These are phyloP conservation scores for Adelphocoris suturalis DNA, from an alignment of 2,888 invertebrate species.

Conservation along the genomic window DNA sequence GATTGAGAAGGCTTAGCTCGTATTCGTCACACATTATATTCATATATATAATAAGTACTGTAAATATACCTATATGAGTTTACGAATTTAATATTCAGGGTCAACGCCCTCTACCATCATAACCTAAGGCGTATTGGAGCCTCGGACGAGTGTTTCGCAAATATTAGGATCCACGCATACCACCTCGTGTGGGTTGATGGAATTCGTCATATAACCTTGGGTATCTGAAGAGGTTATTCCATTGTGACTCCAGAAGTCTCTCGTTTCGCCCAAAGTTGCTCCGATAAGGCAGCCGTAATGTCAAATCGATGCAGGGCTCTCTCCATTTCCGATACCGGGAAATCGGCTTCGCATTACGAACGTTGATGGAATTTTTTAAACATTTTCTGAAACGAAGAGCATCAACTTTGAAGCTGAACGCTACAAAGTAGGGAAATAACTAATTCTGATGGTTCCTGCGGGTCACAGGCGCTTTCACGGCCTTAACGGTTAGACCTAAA, in stretches of 20 bases:
- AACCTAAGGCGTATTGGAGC: too few species aligned
- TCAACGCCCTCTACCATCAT: too few species aligned
- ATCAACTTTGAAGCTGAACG: too few species aligned
- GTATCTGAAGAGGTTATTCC: not conserved
- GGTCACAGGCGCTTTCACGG: too few species aligned
- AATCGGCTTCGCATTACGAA: conserved; percentile 6
- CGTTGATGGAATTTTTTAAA: not conserved
- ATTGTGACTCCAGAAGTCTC: not conserved
- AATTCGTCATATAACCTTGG: not conserved
- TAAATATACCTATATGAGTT: too few species aligned
- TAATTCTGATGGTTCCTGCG: too few species aligned
- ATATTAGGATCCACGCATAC: not conserved
- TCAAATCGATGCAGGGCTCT: not conserved
- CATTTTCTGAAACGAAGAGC: not conserved
- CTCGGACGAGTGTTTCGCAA: conserved; percentile 2
- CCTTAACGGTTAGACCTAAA: too few species aligned
- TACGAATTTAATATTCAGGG: too few species aligned
- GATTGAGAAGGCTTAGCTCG: too few species aligned
- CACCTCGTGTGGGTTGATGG: not conserved
- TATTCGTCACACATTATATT: too few species aligned
- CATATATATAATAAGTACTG: not conserved
- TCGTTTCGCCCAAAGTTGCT: not conserved
- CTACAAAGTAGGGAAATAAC: too few species aligned
- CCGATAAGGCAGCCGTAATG: not conserved
- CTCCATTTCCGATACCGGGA: not conserved